A percentile compares a stretch with the other conserved stretches of the same genome.
Evolutionary conservation across 35 echinoderm and acorn worm species (phyloP).

Genomic region (Lytechinus variegatus): DNA sequence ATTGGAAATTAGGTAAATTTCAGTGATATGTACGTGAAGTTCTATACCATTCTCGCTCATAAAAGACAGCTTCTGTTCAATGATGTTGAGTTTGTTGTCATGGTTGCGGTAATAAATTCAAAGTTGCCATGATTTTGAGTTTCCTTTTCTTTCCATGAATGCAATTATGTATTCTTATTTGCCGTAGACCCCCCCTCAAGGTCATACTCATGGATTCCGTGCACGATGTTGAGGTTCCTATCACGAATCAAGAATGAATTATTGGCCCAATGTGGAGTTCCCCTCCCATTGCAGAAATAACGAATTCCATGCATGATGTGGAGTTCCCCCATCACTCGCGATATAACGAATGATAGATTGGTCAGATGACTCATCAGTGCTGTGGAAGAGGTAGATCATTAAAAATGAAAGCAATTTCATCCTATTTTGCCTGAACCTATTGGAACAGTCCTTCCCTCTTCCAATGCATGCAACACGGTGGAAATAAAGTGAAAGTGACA

Average conservation of each 20-base stretch:
- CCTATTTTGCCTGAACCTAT: background rate
- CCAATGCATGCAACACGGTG: background rate
- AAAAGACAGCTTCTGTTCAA: too few relatives aligned
- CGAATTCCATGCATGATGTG: background rate
- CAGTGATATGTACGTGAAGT: too few relatives aligned
- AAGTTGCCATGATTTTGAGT: too few relatives aligned
- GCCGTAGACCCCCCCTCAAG: too few relatives aligned
- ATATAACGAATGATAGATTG: background rate
- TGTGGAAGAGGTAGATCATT: background rate
- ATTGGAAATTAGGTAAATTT: too few relatives aligned
- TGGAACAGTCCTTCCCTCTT: background rate
- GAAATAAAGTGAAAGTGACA: background rate
- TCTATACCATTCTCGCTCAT: too few relatives aligned
- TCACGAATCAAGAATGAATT: background rate
- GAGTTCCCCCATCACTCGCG: background rate
- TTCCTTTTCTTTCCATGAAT: too few relatives aligned
- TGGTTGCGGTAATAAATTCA: too few relatives aligned
- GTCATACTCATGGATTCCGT: background rate
- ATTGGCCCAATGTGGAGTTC: too few relatives aligned
- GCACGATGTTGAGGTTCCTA: background rate
- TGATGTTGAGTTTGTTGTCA: too few relatives aligned
- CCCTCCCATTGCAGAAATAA: background rate
- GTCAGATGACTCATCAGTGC: background rate
- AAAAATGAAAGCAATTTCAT: constrained; percentile 20
- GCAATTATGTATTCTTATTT: too few relatives aligned